Evolutionary conservation across 2,113 vertebrate species (phyloP).

Genomic region (Hyla sarda): DNA sequence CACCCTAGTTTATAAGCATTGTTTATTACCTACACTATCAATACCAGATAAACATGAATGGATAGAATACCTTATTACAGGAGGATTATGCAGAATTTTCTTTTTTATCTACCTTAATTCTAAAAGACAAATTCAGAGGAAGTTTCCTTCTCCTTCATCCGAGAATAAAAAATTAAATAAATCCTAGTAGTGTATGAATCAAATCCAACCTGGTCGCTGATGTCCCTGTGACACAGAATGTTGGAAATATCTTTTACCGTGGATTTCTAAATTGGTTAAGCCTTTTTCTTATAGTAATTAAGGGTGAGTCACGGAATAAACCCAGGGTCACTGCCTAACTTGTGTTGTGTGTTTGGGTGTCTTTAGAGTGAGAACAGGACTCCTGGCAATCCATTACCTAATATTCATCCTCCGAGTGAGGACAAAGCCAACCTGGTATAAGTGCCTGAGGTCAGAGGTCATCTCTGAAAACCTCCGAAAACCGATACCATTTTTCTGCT

Average conservation of each 20-base stretch:
- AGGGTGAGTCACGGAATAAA: conserved; percentile 71
- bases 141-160: not conserved
- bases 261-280: conserved; percentile 78
- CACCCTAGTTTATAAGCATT: too few species aligned
- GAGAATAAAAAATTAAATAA: conserved; percentile 28
- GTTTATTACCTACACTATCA: too few species aligned
- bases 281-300: conserved; percentile 73
- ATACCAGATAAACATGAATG: not conserved
- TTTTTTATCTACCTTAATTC: not conserved
- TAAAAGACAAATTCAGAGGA: not conserved
- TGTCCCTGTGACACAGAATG: conserved; percentile 69
- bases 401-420: conserved; percentile 73
- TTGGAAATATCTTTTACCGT: conserved; percentile 69
- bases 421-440: conserved; percentile 69
- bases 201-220: conserved; percentile 68
- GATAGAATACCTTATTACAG: not conserved
- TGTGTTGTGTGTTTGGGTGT: conserved; percentile 68
- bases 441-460: conserved; percentile 5
- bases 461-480: not conserved
- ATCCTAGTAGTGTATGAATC: conserved; percentile 67
- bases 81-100: not conserved
- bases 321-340: conserved; percentile 66
- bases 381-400: conserved; percentile 69
- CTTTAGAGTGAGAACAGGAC: conserved; percentile 77
- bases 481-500: not conserved